Evolutionary conservation across 1,140 invertebrate genomes (phyloP).

Genomic region (Bombus superbus): DNA sequence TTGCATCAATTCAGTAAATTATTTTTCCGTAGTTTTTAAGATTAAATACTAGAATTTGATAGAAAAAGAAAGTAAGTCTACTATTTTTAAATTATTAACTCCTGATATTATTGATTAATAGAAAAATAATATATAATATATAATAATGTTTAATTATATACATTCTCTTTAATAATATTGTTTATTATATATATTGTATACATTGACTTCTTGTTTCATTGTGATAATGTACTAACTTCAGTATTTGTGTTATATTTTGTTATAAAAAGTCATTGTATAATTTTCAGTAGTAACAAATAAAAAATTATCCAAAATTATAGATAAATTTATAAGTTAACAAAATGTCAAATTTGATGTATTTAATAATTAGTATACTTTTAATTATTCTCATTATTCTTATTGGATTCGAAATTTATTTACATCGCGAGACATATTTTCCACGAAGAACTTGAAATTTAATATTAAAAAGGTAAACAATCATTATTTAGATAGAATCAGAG

Average conservation of each 20-base stretch:
- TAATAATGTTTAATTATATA: neutral
- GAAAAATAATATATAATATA: neutral
- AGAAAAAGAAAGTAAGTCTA: neutral
- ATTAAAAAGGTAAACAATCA: neutral
- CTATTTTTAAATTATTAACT: neutral
- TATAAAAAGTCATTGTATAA: conserved; percentile 9
- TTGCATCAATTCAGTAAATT: neutral
- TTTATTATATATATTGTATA: neutral
- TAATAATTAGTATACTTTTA: conserved; percentile 48
- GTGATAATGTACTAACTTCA: conserved; percentile 35
- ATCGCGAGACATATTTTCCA: conserved; percentile 74
- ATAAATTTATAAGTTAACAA: conserved; percentile 18
- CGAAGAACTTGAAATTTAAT: conserved; percentile 18
- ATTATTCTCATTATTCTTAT: conserved; percentile 70
- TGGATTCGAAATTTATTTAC: conserved; percentile 73
- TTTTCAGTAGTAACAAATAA: conserved; percentile 44
- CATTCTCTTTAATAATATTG: neutral
- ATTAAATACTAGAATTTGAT: neutral
- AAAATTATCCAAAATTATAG: neutral
- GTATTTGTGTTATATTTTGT: conserved; percentile 7
- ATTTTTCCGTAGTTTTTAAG: neutral
- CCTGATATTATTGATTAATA: conserved; percentile 2
- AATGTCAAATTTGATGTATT: conserved; percentile 63
- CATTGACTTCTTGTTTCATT: conserved; percentile 7
- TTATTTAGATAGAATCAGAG: neutral